Conservation (phyloP, 1,140 invertebrate species). For the Contarinia nasturtii region DNA sequence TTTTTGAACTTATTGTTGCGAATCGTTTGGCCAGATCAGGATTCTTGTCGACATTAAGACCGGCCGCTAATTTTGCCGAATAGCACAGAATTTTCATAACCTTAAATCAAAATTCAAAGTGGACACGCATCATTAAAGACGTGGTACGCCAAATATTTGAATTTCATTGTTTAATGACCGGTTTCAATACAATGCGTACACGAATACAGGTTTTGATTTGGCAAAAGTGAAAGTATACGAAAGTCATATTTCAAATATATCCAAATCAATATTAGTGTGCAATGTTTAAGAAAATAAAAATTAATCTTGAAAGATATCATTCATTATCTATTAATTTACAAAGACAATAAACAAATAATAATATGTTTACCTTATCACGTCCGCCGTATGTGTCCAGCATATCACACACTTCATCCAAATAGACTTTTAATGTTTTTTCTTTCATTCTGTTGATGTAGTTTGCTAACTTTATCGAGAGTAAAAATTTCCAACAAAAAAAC, state of each 20-base stretch:
- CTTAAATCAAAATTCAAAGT: constrained; percentile 13
- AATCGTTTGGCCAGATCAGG: constrained; percentile 32
- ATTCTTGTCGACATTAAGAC: constrained; percentile 27
- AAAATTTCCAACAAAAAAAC: no score
- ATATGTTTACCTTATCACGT: constrained; percentile 26
- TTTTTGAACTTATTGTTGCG: constrained; percentile 35
- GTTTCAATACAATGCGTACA: background rate
- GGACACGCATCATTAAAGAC: no score
- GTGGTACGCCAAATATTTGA: no score
- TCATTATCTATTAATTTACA: constrained; percentile 1
- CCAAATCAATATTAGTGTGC: background rate
- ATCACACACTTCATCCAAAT: constrained; percentile 27
- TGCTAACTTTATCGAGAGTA: no score
- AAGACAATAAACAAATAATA: no score
- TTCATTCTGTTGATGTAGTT: no score
- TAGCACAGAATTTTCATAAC: constrained; percentile 48
- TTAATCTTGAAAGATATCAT: background rate
- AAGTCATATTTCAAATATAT: background rate
- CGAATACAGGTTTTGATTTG: background rate
- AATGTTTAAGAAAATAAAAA: background rate
- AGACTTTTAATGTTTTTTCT: no score
- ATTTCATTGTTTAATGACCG: background rate
- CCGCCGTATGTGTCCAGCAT: constrained; percentile 32
- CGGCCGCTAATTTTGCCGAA: constrained; percentile 34
- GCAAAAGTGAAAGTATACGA: constrained; percentile 1